phyloP scores from a whole-genome alignment of 2,113 vertebrate genomes.

The Sinosuthora webbiana region DNA sequence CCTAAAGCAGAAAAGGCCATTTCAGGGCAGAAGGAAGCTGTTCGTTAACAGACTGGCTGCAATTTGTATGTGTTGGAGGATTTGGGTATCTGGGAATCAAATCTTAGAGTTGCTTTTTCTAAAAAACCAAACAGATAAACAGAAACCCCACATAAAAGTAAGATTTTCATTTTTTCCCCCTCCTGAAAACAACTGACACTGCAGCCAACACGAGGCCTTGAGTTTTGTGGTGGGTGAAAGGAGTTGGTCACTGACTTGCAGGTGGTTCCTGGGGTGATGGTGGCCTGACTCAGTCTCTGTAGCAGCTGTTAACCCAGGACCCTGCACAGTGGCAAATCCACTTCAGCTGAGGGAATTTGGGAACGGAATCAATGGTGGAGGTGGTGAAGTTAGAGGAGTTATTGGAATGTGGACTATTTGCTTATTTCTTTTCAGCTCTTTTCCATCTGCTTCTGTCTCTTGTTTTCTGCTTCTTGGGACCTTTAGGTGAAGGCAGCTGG shows the following conservation, averaged over 20 bases:
- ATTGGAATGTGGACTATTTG: neutral
- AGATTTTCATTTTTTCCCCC: fast-evolving
- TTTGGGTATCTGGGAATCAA: neutral
- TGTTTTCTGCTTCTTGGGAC: neutral
- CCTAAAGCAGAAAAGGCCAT: neutral
- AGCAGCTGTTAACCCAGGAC: neutral
- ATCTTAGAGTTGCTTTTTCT: neutral
- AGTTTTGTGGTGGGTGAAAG: neutral
- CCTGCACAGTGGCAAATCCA: neutral
- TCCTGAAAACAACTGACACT: neutral
- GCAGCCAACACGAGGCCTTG: neutral
- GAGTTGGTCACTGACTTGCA: neutral
- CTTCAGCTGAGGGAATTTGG: neutral
- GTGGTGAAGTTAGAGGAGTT: neutral
- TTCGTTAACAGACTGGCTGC: neutral
- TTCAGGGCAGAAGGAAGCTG: neutral
- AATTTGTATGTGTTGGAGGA: neutral
- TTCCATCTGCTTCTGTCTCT: fast-evolving
- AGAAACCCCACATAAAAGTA: neutral
- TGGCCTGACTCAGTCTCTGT: neutral
- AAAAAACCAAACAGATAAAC: neutral
- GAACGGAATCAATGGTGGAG: neutral
- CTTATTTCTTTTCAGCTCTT: neutral
- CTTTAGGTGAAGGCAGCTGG: neutral
- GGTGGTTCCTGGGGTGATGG: neutral